Evolutionary conservation across 2,113 vertebrate species (phyloP), one percentile per base, ranked within the genome.

Genomic region (Hymenochirus boettgeri): DNA sequence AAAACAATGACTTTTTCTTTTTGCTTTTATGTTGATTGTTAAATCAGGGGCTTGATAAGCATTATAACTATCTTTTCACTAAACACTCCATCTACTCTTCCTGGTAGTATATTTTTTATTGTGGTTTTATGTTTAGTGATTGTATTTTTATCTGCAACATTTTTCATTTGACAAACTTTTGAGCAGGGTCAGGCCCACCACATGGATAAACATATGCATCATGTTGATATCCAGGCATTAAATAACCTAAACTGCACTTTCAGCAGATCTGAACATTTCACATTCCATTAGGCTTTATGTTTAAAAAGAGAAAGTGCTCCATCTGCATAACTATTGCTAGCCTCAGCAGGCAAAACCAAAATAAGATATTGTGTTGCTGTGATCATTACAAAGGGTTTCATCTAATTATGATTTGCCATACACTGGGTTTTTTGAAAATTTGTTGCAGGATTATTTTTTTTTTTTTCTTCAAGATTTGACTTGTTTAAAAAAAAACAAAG

Each of bases 201-300:
- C 23, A 18, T 53, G 31, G 65, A 39, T 42, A 57, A 60, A 31
- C 23, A 22, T 51, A 69, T 69, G 56, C 47, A 69, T 69, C 65
- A 60, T 69, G 65, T 69, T 69, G 65, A 69, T 60, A 60, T 69
- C 59, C 65, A 60, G 25, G 48, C 56, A 53, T 60, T 69, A 69
- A 69, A 60, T 69, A 60, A 69, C 17, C 47, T 31, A 46, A 60
- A 60, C 23, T 60, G 65, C 65, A 45, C 39, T 69, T 69, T 69
- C 57, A 60, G 65, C 65, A 69, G 47, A 53, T 53, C 48, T 53
- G 33, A 33, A 69, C 65, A 69, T 69, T 69, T 69, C 56, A 69
- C 65, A 69, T 69, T 60, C 65, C 65, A 69, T 69, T 69, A 69
- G 56, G 47, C 56, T 69, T 69, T 69, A 69, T 69, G 57, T 69